A percentile compares a stretch with the other conserved stretches of the same genome.
Conservation (phyloP, 1,140 invertebrate species). For the Rhagoletis zephyria region DNA sequence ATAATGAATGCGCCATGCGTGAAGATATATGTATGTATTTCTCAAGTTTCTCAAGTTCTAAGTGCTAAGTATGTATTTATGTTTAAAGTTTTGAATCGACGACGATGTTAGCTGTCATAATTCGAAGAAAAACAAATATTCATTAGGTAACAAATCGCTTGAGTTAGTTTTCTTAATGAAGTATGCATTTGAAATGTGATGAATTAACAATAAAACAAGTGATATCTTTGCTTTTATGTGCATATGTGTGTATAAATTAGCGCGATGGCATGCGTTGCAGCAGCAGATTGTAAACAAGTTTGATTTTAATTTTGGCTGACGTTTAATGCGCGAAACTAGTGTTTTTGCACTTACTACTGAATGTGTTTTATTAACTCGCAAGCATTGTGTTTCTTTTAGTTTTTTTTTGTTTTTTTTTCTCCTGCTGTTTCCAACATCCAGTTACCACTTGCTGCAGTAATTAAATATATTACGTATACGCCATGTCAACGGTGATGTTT, state of each 20-base stretch:
- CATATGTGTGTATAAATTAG: background rate
- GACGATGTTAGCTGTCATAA: too few species aligned
- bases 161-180: background rate
- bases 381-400: background rate
- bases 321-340: background rate
- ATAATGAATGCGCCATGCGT: background rate
- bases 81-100: too few species aligned
- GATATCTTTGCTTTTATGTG: background rate
- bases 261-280: background rate
- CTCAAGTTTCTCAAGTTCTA: too few species aligned
- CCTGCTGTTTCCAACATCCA: background rate
- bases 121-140: background rate
- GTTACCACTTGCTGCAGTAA: too few species aligned
- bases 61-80: too few species aligned
- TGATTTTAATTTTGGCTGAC: slow-evolving; percentile 1
- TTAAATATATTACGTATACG: slow-evolving; percentile 14
- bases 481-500: background rate
- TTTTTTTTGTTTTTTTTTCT: background rate
- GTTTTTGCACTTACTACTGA: background rate
- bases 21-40: background rate
- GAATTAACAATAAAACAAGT: background rate
- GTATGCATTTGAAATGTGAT: background rate
- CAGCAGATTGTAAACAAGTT: background rate
- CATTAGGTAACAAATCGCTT: background rate
- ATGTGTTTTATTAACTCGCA: background rate